phyloP scores from a whole-genome alignment of 2,888 invertebrate genomes.

The Chrysolina americana region DNA sequence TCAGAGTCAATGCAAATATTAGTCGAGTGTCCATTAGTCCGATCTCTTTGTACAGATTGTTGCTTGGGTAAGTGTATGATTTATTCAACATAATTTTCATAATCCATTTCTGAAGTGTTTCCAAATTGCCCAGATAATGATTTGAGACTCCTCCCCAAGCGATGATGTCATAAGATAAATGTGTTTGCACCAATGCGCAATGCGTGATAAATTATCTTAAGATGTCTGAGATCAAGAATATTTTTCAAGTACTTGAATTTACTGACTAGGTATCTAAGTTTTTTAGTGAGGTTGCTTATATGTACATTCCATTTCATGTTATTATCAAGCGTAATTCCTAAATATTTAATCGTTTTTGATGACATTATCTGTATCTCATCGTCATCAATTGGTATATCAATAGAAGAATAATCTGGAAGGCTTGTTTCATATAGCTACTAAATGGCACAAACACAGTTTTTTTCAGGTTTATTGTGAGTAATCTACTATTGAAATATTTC shows the following conservation, averaged over 20 bases:
- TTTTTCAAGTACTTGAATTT: too few relatives aligned
- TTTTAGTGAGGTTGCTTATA: background rate
- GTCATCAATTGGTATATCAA: background rate
- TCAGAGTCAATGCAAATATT: background rate
- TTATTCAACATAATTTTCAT: background rate
- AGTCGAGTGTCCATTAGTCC: background rate
- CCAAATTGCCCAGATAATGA: background rate
- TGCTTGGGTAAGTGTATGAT: background rate
- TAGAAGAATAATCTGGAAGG: background rate
- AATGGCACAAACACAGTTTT: background rate
- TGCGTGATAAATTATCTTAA: too few relatives aligned
- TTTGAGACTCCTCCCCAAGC: background rate
- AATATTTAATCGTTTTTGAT: background rate
- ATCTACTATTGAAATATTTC: background rate
- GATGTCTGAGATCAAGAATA: too few relatives aligned
- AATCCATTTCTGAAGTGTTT: background rate
- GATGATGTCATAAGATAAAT: background rate
- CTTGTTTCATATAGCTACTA: background rate
- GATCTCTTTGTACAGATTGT: background rate
- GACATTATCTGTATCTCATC: background rate
- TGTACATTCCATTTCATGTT: background rate
- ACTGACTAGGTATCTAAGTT: too few relatives aligned
- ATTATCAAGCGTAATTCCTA: background rate
- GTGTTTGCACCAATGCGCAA: too few relatives aligned
- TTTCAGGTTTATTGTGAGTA: background rate